A percentile compares a stretch with the other conserved stretches of the same genome.
Conservation (phyloP, 1,140 invertebrate species). For the Holcopasites calliopsidis region DNA sequence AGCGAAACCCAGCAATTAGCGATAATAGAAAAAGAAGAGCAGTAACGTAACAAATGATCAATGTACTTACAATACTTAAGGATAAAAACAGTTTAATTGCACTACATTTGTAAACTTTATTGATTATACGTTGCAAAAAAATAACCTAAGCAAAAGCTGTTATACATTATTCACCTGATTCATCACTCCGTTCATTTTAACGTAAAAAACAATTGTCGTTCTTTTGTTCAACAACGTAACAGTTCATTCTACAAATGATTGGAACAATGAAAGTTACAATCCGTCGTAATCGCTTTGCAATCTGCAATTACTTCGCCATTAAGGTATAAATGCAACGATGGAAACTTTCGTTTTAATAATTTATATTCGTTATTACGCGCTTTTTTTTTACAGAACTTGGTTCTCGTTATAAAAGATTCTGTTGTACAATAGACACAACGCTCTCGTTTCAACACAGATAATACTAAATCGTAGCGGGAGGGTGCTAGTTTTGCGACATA, state of each 20-base stretch:
- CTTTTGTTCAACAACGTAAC: background rate
- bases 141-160: conserved; percentile 11
- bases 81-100: conserved; percentile 56
- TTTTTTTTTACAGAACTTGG: conserved; percentile 2
- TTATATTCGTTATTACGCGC: background rate
- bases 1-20: conserved; percentile 27
- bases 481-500: background rate
- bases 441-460: background rate
- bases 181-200: background rate
- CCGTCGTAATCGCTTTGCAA: background rate
- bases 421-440: background rate
- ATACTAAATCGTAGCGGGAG: background rate
- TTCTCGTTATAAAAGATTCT: background rate
- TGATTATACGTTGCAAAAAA: conserved; percentile 65
- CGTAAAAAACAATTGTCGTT: background rate
- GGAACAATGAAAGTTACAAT: background rate
- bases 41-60: conserved; percentile 33
- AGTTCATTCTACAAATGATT: background rate
- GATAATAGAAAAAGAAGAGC: background rate
- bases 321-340: conserved; percentile 4
- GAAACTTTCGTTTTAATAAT: background rate
- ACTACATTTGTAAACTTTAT: conserved; percentile 69
- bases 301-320: background rate
- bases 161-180: background rate
- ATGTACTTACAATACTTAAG: conserved; percentile 60